These are phyloP conservation scores for Aphelinus certus DNA, from an alignment of 1,140 invertebrate species.

Conservation along the genomic window DNA sequence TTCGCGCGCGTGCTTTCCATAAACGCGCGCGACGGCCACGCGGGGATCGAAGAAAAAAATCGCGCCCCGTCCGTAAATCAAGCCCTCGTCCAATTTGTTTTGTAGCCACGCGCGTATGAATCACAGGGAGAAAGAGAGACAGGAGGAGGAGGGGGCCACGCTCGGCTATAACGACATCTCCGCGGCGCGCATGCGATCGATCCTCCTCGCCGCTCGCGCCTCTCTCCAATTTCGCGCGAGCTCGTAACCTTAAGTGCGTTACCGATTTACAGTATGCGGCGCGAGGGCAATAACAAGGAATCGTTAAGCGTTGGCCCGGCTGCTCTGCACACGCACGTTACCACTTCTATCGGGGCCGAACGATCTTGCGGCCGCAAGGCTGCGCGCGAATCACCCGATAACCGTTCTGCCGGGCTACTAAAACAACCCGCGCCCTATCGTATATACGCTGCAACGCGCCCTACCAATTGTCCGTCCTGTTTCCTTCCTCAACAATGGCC, in stretches of 20 bases:
- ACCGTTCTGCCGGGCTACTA: slow-evolving; percentile 40
- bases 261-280: slow-evolving; percentile 44
- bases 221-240: slow-evolving; percentile 33
- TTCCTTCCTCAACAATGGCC: too few relatives aligned
- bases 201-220: slow-evolving; percentile 4
- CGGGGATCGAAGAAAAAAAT: background rate
- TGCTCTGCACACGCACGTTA: slow-evolving; percentile 4
- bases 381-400: slow-evolving; percentile 50
- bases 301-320: slow-evolving; percentile 44
- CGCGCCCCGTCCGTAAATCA: background rate
- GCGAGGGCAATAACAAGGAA: slow-evolving; percentile 48
- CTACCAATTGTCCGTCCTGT: too few relatives aligned
- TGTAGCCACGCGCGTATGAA: background rate
- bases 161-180: slow-evolving; percentile 1
- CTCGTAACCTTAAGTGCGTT: slow-evolving; percentile 44
- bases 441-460: too few relatives aligned
- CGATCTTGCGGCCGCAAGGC: slow-evolving; percentile 51
- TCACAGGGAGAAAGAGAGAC: background rate
- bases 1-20: slow-evolving; percentile 11
- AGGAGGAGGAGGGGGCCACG: background rate
- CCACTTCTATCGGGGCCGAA: slow-evolving; percentile 44
- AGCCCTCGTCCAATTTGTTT: slow-evolving; percentile 12
- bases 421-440: slow-evolving; percentile 5
- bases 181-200: background rate
- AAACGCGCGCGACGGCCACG: background rate